phyloP scores from a whole-genome alignment of 2,888 invertebrate species.

The Mythimna pallens region DNA sequence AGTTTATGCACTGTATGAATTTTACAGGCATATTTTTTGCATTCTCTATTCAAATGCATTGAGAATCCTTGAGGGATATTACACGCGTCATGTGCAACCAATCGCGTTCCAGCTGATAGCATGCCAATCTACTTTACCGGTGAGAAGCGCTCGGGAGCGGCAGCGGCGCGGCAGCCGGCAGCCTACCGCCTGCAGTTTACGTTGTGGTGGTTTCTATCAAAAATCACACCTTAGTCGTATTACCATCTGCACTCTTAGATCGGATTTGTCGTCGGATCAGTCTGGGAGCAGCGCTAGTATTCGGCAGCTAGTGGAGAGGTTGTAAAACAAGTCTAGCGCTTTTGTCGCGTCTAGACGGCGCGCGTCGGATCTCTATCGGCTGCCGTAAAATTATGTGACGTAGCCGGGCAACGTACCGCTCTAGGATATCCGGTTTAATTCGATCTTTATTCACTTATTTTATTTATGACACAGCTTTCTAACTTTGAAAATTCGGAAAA shows the following conservation, averaged over 20 bases:
- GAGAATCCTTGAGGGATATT: constrained; percentile 60
- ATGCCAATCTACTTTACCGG: constrained; percentile 75
- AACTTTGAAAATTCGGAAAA: constrained; percentile 41
- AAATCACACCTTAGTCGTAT: constrained; percentile 79
- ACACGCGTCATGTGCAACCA: constrained; percentile 66
- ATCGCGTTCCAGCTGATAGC: constrained; percentile 73
- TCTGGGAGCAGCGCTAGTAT: constrained; percentile 67
- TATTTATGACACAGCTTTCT: constrained; percentile 65
- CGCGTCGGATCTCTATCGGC: constrained; percentile 85
- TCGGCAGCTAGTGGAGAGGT: constrained; percentile 72
- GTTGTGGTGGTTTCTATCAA: constrained; percentile 72
- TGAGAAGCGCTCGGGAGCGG: constrained; percentile 73
- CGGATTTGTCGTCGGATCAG: constrained; percentile 79
- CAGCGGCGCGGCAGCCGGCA: constrained; percentile 39
- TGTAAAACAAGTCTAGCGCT: constrained; percentile 82
- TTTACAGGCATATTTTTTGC: constrained; percentile 30
- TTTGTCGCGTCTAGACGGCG: constrained; percentile 88
- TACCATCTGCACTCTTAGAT: constrained; percentile 73
- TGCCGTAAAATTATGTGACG: constrained; percentile 87
- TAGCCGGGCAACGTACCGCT: constrained; percentile 73
- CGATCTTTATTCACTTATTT: constrained; percentile 74
- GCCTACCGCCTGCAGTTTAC: constrained; percentile 62
- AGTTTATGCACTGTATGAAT: constrained; percentile 36
- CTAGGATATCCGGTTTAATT: constrained; percentile 76
- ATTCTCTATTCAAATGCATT: constrained; percentile 50